phyloP scores from a whole-genome alignment of 2,797 vertebrate species.

The Amblyraja radiata region DNA sequence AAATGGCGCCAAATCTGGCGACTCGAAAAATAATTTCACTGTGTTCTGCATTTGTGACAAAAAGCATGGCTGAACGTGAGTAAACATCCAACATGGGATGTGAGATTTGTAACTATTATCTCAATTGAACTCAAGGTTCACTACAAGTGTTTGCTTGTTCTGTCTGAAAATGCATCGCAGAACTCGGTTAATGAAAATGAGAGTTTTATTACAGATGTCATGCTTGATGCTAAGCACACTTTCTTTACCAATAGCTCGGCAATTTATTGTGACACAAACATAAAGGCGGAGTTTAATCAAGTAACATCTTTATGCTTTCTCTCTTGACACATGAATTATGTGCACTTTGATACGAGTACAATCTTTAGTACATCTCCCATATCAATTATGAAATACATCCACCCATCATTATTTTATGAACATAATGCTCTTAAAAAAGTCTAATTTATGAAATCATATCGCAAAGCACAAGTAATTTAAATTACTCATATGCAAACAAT shows the following conservation, averaged over 20 bases:
- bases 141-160: background rate
- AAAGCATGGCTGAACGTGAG: background rate
- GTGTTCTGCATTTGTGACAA: too few species aligned
- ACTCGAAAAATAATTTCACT: too few species aligned
- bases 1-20: too few species aligned
- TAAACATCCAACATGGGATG: background rate
- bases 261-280: background rate
- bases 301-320: background rate
- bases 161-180: background rate
- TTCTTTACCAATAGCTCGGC: background rate
- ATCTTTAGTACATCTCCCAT: background rate
- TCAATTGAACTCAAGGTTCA: background rate
- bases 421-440: background rate
- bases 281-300: background rate
- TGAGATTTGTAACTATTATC: background rate
- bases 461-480: background rate
- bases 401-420: background rate
- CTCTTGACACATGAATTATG: background rate
- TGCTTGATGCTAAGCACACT: background rate
- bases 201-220: background rate
- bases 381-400: background rate
- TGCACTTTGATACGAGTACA: background rate
- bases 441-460: background rate
- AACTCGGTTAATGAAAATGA: background rate
- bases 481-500: background rate